Conservation (phyloP, 2,888 invertebrate species). For the Nephrotoma appendiculata region DNA sequence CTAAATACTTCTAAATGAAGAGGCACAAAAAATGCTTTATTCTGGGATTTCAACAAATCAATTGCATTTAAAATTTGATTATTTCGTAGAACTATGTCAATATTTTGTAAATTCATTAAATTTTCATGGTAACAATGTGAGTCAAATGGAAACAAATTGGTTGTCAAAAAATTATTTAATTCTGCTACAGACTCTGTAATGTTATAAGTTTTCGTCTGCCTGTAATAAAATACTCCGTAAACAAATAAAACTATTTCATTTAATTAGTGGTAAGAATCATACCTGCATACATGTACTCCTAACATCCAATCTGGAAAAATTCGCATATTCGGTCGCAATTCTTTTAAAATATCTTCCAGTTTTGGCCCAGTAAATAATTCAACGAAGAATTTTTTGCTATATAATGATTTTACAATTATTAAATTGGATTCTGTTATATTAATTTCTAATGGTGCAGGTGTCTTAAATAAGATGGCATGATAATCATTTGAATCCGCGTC, state of each 20-base stretch:
- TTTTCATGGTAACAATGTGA: slow-evolving; percentile 4
- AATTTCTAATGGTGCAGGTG: slow-evolving; percentile 1
- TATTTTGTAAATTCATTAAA: slow-evolving; percentile 1
- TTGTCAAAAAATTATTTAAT: slow-evolving; percentile 3
- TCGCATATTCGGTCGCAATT: neutral
- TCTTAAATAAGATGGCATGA: neutral
- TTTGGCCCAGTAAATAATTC: slow-evolving; percentile 1
- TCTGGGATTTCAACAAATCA: neutral
- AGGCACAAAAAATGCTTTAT: slow-evolving; percentile 7
- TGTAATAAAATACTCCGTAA: neutral
- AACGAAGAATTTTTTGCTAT: neutral
- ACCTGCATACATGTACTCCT: slow-evolving; percentile 5
- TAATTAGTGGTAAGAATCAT: neutral
- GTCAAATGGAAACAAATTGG: neutral
- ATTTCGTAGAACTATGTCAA: neutral
- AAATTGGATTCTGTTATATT: neutral
- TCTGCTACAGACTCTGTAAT: slow-evolving; percentile 4
- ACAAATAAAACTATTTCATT: neutral
- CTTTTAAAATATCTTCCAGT: neutral
- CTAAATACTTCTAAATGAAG: neutral
- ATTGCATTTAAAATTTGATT: neutral
- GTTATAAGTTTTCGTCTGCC: neutral
- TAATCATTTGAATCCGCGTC: slow-evolving; percentile 4
- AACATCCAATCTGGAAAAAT: neutral
- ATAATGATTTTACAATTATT: neutral